Percentiles rank a stretch among this genome's conserved stretches.
Conservation (phyloP, 2,113 vertebrate genomes). For the Bettongia penicillata region DNA sequence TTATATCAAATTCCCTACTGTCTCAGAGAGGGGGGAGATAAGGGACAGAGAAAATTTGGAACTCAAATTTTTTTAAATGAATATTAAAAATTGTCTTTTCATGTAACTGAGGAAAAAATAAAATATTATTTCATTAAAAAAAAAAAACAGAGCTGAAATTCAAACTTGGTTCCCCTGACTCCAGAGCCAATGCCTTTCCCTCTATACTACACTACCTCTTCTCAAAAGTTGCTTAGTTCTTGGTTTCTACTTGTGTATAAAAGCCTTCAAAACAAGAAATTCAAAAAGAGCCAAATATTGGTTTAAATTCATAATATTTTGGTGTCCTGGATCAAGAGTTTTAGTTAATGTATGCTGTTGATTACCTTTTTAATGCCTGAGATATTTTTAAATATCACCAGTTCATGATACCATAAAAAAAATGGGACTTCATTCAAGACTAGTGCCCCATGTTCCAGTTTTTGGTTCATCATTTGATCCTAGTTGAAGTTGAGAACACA, state of each 20-base stretch:
- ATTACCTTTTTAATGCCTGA: background rate
- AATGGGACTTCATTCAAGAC: background rate
- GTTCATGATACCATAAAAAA: background rate
- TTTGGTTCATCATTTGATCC: conserved; percentile 32
- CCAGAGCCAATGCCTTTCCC: background rate
- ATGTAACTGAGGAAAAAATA: background rate
- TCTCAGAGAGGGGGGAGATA: background rate
- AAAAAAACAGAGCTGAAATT: background rate
- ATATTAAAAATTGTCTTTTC: background rate
- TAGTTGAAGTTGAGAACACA: conserved; percentile 7
- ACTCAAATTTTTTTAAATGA: background rate
- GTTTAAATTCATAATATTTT: background rate
- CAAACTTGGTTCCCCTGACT: background rate
- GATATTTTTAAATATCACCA: background rate
- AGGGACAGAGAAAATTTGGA: background rate
- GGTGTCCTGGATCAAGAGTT: background rate
- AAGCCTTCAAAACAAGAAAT: background rate
- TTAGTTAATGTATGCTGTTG: background rate
- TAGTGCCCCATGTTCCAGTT: background rate
- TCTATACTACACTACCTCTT: background rate
- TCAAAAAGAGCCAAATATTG: background rate
- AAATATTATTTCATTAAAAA: background rate
- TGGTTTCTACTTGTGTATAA: background rate
- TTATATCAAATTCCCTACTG: background rate
- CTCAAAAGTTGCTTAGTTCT: background rate